A percentile compares a stretch with the other conserved stretches of the same genome.
Conservation (phyloP, 2,797 vertebrate species). For the Phrynocephalus forsythii region DNA sequence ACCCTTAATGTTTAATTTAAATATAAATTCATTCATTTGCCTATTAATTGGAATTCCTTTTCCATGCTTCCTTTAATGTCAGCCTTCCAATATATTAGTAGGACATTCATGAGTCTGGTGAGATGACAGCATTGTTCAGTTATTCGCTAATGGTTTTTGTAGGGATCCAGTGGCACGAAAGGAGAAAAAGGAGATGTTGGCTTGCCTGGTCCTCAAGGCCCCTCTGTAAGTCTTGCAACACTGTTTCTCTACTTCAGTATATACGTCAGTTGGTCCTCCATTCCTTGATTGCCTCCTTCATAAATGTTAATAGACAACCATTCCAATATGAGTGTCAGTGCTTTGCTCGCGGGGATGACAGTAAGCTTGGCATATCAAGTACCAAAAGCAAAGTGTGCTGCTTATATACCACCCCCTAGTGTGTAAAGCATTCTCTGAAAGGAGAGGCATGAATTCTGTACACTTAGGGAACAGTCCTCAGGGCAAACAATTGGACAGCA, state of each 20-base stretch:
- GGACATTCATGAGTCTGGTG: background rate
- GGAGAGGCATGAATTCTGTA: background rate
- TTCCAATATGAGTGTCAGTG: conserved; percentile 27
- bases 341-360: background rate
- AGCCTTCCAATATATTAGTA: no score
- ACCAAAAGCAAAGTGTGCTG: no score
- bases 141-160: conserved; percentile 51
- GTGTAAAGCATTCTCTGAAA: background rate
- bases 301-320: background rate
- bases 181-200: conserved; percentile 94
- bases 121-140: conserved; percentile 31
- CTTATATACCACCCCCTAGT: no score
- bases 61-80: no score
- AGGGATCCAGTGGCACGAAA: conserved; percentile 94
- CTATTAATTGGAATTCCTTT: no score
- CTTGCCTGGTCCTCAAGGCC: conserved; percentile 89
- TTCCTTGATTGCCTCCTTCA: conserved; percentile 18
- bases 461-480: background rate
- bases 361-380: background rate
- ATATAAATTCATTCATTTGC: no score
- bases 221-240: conserved; percentile 86
- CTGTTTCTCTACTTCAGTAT: background rate
- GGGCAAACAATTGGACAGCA: background rate
- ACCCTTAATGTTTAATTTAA: no score
- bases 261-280: conserved; percentile 4